Conservation (phyloP, 2,888 invertebrate species). For the Aproaerema taeniolella region DNA sequence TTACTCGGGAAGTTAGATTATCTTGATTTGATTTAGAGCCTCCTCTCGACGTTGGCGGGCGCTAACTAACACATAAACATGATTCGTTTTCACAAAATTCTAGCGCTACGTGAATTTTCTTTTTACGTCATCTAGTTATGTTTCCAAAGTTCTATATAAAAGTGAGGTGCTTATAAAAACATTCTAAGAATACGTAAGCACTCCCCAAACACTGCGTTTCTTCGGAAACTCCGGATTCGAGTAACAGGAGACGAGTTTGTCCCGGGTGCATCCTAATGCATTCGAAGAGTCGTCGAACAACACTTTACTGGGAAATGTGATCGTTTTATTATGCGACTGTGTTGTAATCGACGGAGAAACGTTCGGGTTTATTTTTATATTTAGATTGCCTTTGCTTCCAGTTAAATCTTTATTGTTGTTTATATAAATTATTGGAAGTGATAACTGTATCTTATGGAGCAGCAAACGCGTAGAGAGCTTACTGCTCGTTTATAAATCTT, state of each 20-base stretch:
- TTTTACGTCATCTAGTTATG: too few relatives aligned
- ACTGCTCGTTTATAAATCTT: too few relatives aligned
- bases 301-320: conserved; percentile 44
- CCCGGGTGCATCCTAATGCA: conserved; percentile 45
- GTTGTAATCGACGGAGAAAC: conserved; percentile 31
- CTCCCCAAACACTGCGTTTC: conserved; percentile 23
- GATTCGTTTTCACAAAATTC: conserved; percentile 1
- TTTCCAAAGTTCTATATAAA: too few relatives aligned
- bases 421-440: too few relatives aligned
- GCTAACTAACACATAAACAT: conserved; percentile 7
- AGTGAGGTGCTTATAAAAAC: too few relatives aligned
- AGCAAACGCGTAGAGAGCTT: too few relatives aligned
- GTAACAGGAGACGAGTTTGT: conserved; percentile 32
- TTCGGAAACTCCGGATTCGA: conserved; percentile 32
- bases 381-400: too few relatives aligned
- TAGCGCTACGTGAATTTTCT: conserved; percentile 1
- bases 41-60: neutral
- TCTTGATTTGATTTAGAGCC: conserved; percentile 19
- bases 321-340: conserved; percentile 44
- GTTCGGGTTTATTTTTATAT: too few relatives aligned
- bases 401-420: too few relatives aligned
- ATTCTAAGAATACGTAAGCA: conserved; percentile 19
- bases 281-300: conserved; percentile 30
- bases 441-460: too few relatives aligned
- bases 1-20: conserved; percentile 26